Evolutionary conservation across 2,888 invertebrate species (phyloP).

Genomic region (Brenthis hecate): DNA sequence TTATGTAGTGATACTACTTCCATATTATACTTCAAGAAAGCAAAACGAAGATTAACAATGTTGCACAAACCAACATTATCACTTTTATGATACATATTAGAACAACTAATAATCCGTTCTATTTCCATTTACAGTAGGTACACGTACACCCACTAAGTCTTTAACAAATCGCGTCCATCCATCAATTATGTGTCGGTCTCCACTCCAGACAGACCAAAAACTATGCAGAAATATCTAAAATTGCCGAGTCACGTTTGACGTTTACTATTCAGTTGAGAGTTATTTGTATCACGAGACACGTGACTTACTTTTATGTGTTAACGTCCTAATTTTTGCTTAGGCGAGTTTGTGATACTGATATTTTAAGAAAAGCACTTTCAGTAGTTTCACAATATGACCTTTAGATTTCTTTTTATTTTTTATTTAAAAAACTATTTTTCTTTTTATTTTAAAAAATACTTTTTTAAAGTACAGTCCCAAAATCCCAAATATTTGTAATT

Average conservation of each 20-base stretch:
- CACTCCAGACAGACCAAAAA: constrained; percentile 2
- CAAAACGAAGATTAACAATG: no score
- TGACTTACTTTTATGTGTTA: background rate
- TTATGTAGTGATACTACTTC: no score
- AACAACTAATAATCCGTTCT: constrained; percentile 2
- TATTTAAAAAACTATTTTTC: no score
- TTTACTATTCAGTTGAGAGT: background rate
- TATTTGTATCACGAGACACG: background rate
- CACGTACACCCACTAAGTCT: constrained; percentile 15
- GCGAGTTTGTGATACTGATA: no score
- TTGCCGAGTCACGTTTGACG: background rate
- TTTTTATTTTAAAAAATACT: no score
- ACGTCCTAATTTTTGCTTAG: no score
- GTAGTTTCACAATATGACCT: no score
- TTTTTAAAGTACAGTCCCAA: no score
- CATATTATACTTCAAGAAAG: no score
- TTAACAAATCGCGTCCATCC: constrained; percentile 45
- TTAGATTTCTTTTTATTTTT: no score
- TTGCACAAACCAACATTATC: background rate
- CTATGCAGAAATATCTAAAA: constrained; percentile 1
- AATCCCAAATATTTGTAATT: no score
- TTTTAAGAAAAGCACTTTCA: no score
- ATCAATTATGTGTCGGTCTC: constrained; percentile 49
- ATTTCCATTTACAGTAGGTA: constrained; percentile 16
- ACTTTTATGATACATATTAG: background rate